Percentiles rank a stretch among this genome's conserved stretches.
phyloP scores from a whole-genome alignment of 2,797 vertebrate species.

The Sebastolobus altivelis region DNA sequence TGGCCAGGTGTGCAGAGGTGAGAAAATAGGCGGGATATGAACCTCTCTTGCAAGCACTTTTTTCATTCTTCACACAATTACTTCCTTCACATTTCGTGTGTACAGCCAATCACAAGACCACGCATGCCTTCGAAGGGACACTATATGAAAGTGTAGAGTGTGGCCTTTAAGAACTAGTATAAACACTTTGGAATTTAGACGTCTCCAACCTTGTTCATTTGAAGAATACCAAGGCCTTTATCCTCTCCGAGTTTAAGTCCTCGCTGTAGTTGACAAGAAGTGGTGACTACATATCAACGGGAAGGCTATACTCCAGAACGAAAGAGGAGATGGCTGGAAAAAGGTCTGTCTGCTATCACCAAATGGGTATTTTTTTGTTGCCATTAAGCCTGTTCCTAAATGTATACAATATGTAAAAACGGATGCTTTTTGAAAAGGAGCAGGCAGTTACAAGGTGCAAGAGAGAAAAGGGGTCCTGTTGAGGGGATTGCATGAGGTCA shows the following conservation, averaged over 20 bases:
- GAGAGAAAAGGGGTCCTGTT: slow-evolving; percentile 38
- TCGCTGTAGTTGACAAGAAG: not conserved
- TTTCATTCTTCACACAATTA: not conserved
- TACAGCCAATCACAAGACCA: not conserved
- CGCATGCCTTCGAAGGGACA: not conserved
- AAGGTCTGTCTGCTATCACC: not conserved
- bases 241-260: not conserved
- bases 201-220: not conserved
- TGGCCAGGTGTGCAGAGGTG: too few relatives aligned
- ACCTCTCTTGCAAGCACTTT: not conserved
- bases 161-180: not conserved
- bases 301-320: not conserved
- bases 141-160: not conserved
- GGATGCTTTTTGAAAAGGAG: not conserved
- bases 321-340: not conserved
- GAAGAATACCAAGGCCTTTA: not conserved
- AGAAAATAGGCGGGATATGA: too few relatives aligned
- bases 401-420: not conserved
- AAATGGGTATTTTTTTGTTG: not conserved
- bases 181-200: not conserved
- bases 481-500: slow-evolving; percentile 76
- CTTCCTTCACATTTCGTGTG: not conserved
- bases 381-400: not conserved
- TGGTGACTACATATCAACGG: not conserved
- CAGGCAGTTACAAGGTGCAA: slow-evolving; percentile 34